A percentile compares a stretch with the other conserved stretches of the same genome.
phyloP scores from a whole-genome alignment of 2,888 invertebrate species.

The Macrophya alboannulata region DNA sequence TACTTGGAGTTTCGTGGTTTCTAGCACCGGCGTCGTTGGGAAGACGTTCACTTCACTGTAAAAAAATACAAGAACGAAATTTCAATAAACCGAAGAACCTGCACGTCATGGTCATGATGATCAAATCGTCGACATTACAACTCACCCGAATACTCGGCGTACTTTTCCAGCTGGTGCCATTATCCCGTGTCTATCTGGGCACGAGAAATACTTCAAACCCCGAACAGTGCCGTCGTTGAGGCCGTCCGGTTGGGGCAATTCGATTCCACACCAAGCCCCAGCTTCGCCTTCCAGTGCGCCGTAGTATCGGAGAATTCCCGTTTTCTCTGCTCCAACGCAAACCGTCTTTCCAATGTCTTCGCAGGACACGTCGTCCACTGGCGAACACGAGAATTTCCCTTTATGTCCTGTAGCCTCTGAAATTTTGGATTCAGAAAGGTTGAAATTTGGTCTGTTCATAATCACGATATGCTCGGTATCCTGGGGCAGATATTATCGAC shows the following conservation, averaged over 20 bases:
- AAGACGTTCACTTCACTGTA: slow-evolving; percentile 1
- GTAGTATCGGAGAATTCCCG: slow-evolving; percentile 82
- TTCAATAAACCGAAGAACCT: neutral
- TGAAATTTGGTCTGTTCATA: neutral
- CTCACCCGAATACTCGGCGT: slow-evolving; percentile 65
- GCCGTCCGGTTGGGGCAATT: slow-evolving; percentile 82
- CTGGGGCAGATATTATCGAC: neutral
- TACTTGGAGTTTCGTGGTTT: neutral
- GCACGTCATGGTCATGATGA: neutral
- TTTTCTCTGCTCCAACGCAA: slow-evolving; percentile 18
- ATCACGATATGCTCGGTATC: neutral
- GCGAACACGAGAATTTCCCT: neutral
- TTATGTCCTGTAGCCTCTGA: neutral
- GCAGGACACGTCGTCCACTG: slow-evolving; percentile 15
- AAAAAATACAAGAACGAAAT: neutral
- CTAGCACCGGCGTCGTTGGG: neutral
- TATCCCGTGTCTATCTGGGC: slow-evolving; percentile 83
- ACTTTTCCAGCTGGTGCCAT: slow-evolving; percentile 85
- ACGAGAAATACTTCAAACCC: slow-evolving; percentile 85
- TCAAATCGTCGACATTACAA: neutral
- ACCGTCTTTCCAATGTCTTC: slow-evolving; percentile 41
- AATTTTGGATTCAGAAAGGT: neutral
- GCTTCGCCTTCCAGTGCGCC: slow-evolving; percentile 82
- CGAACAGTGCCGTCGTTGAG: slow-evolving; percentile 85
- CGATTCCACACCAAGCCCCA: slow-evolving; percentile 86